Evolutionary conservation across 2,888 invertebrate genomes (phyloP).

Genomic region (Apamea monoglypha): DNA sequence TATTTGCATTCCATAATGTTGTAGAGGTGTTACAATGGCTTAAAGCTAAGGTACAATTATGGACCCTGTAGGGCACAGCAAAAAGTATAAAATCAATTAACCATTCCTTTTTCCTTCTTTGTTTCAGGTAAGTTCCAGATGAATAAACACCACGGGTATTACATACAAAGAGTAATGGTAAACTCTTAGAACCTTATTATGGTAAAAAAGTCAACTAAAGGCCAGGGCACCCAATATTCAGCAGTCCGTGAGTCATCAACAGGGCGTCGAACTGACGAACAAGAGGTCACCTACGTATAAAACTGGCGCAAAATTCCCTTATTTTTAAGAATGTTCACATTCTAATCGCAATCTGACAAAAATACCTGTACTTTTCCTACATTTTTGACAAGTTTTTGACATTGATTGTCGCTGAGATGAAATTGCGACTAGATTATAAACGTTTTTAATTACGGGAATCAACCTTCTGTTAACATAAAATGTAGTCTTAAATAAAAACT

Average conservation of each 20-base stretch:
- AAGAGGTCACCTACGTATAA: background rate
- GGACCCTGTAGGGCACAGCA: too few relatives aligned
- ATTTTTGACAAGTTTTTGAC: background rate
- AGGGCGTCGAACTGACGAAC: background rate
- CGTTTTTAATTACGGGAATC: background rate
- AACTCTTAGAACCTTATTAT: background rate
- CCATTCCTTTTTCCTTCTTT: constrained; percentile 6
- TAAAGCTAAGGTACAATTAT: too few relatives aligned
- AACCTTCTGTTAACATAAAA: background rate
- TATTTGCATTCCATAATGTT: too few relatives aligned
- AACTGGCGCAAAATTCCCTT: background rate
- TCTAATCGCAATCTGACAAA: background rate
- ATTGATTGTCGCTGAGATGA: background rate
- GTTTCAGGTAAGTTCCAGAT: constrained; percentile 57
- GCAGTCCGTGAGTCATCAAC: background rate
- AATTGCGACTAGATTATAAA: background rate
- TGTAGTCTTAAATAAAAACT: background rate
- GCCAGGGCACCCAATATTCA: background rate
- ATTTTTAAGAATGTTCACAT: background rate
- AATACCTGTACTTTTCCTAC: background rate
- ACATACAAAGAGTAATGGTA: background rate
- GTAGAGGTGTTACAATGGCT: too few relatives aligned
- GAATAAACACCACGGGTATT: background rate
- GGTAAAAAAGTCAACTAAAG: background rate
- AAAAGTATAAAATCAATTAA: background rate